Base-by-base conservation (phyloP, 1,140 invertebrate species). In the Drosophila ambigua region DNA sequence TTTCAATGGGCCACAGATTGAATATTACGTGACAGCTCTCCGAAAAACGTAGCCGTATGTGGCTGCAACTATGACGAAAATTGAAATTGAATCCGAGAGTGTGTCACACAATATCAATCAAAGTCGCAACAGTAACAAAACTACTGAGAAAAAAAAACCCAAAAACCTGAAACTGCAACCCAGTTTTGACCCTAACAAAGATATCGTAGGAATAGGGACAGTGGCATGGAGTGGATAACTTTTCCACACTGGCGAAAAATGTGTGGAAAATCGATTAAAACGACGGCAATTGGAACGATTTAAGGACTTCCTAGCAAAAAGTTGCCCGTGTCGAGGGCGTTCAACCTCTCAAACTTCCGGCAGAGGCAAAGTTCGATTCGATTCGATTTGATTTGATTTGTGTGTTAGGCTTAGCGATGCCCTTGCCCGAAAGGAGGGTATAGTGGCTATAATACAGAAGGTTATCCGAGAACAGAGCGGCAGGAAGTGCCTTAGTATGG, bases 51-150 rank as follows among this genome's bases (percentile, higher is more conserved):
- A 66, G 51, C 23, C 23, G 23, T 24, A 24, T 20, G 20, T 20
- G 23, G 23, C 16, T 11, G 52, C 51, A 43, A 58, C 49, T 45
- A 57, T 74, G 71, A 52, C 53, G 74, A 74, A 78, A 82, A 82
- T 61, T 73, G 24, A 76, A 76, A 66, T 64, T 31, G 16, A 72
- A 72, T 43, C 59, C 62, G 43, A 48, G 44, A 69, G 57, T 62
- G 61, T 63, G 73, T 66, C 73, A 81, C 52, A 79, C 72, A 87
- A 87, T 87, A 87, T 85, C 81, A 87, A 85, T 87, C 68, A 87
- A 74, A 85, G 48, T 68, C 52, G 35, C 53, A 16, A 31, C 49
- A 50, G n/a, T 46, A 48, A 72, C 8, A 52, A 28, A 49, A 20
- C 20, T 1, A 20, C 23, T 24, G 31, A 51, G 26, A 7, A 60